These are phyloP conservation scores for Ptilorrhoa leucosticta DNA, from an alignment of 2,113 vertebrate species.

Conservation along the genomic window DNA sequence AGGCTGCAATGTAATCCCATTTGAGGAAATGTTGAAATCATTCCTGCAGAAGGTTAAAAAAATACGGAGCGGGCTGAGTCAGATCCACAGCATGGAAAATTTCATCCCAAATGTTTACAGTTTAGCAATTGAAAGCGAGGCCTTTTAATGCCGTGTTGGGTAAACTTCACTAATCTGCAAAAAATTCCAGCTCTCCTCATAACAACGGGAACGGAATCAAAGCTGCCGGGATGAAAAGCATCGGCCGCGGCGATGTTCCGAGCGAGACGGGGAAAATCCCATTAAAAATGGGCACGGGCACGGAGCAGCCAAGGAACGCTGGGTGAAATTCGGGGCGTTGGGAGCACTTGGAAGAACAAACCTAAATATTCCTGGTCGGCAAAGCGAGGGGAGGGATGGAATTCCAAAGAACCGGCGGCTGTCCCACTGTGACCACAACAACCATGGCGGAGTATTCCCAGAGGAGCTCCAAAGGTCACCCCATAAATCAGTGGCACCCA, in stretches of 20 bases:
- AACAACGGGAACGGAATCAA: not conserved
- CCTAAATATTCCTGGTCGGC: slow-evolving; percentile 52
- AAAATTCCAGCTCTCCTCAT: not conserved
- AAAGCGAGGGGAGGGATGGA: slow-evolving; percentile 36
- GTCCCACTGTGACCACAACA: slow-evolving; percentile 67
- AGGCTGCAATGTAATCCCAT: not conserved
- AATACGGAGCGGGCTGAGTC: not conserved
- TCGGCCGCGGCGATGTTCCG: not conserved
- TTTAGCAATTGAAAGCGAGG: not conserved
- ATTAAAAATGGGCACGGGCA: not conserved
- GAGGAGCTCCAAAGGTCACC: slow-evolving; percentile 54
- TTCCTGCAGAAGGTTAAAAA: not conserved
- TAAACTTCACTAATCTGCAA: not conserved
- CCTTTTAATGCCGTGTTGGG: not conserved
- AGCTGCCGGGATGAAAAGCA: not conserved
- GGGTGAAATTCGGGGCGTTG: not conserved
- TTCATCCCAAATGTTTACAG: not conserved
- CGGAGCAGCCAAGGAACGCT: not conserved
- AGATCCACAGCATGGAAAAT: slow-evolving; percentile 30
- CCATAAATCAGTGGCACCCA: slow-evolving; percentile 45
- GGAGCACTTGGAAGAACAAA: slow-evolving; percentile 45
- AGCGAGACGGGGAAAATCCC: not conserved
- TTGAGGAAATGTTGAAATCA: slow-evolving; percentile 3
- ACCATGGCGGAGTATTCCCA: slow-evolving; percentile 64
- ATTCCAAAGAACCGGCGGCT: slow-evolving; percentile 65